Conservation (phyloP, 2,888 invertebrate species). For the Strigamia crassipes region DNA sequence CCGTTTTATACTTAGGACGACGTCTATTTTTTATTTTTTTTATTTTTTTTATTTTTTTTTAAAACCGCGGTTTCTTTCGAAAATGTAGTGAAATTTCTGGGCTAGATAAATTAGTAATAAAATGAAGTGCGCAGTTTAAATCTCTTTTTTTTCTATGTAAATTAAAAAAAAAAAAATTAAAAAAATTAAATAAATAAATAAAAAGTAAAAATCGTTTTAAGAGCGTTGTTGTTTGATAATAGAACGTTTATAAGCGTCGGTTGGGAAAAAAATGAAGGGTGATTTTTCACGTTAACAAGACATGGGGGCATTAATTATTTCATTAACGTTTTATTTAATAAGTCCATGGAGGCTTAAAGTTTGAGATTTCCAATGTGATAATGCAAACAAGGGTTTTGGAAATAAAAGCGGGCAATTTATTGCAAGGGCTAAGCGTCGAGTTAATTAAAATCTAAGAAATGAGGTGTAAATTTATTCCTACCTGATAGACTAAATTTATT, state of each 20-base stretch:
- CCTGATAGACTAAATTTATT: slow-evolving; percentile 25
- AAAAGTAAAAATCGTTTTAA: neutral
- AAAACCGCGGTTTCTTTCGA: neutral
- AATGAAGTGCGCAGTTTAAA: neutral
- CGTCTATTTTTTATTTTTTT: no score
- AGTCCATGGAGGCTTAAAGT: slow-evolving; percentile 31
- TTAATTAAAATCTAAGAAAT: slow-evolving; percentile 40
- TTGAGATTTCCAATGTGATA: slow-evolving; percentile 32
- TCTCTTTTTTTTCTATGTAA: neutral
- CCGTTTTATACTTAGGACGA: neutral
- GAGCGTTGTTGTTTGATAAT: neutral
- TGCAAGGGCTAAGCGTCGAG: slow-evolving; percentile 8
- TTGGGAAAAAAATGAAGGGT: neutral
- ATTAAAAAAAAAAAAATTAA: neutral
- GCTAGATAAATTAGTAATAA: slow-evolving; percentile 7
- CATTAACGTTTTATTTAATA: slow-evolving; percentile 42
- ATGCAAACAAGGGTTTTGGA: slow-evolving; percentile 28
- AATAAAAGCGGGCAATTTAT: slow-evolving; percentile 33
- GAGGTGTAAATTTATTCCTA: slow-evolving; percentile 35
- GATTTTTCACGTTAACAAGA: slow-evolving; percentile 6
- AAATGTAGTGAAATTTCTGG: slow-evolving; percentile 15
- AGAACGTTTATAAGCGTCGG: neutral
- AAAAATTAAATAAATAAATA: neutral
- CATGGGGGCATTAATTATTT: slow-evolving; percentile 32
- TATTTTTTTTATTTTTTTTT: no score